Base-by-base conservation (phyloP, 2,113 vertebrate species). In the Sinosuthora webbiana region DNA sequence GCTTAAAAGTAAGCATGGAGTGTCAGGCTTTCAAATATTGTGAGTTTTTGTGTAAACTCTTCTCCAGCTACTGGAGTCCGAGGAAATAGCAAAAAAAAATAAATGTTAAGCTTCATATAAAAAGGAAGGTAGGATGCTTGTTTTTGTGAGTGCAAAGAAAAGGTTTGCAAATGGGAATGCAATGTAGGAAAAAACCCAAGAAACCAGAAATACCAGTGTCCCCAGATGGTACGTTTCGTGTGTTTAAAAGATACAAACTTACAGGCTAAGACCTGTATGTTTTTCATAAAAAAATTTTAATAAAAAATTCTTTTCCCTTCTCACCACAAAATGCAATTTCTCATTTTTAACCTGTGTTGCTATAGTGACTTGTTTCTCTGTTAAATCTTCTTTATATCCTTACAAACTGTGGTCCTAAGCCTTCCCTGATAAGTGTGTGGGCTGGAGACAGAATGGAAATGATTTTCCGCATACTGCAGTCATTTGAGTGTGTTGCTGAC, bases 351-450 rank as follows among this genome's bases (percentile, higher is more conserved):
- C 39, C 22, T 16, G 16, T 82, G 82, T 92, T 90, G 90, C 90
- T 90, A 86, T 78, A 94, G 83, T 59, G 44, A 88, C 56, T 96
- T 86, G 37, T 82, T 93, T 78, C 87, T 68, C 71, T 77, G 53
- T 62, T 93, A 71, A 74, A 52, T 41, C 47, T 65, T 80, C 79
- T 70, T 75, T 78, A 23, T 16, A 31, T 62, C 92, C 53, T n/a
- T 83, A 60, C 59, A 81, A 64, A 60, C 45, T 8, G 67, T 90
- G 44, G 65, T 74, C 59, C 67, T 88, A 45, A 93, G 63, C 79
- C n/a, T 67, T 69, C 30, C 28, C 52, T 64, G 68, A 10, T 21
- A 92, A 78, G 49, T 55, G 83, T 88, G 87, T 90, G 79, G 87
- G 88, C 81, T 67, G 33, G 60, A 80, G 60, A 69, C 50, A 74